Base-by-base conservation (phyloP, 2,113 vertebrate species). In the Percina caprodes region DNA sequence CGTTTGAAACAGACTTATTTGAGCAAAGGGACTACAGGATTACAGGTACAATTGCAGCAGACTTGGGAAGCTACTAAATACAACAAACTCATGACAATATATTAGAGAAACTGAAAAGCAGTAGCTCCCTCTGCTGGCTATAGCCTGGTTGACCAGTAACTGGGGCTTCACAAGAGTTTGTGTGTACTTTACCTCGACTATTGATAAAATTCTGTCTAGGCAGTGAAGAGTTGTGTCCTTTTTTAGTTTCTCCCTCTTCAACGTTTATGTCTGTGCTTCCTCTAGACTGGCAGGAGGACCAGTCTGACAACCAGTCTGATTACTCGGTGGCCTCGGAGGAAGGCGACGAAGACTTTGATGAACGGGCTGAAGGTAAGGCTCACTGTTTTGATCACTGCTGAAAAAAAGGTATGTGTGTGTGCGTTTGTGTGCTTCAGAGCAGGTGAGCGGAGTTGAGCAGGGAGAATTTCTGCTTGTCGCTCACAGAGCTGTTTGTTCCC, bases 241-340 rank as follows among this genome's bases (percentile, higher is more conserved):
- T 77, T 74, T 13, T 62, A 12, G 33, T 26, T 45, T 30, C 8
- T 26, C 39, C 48, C 12, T 18, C 18, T 11, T 73, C 45, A 65
- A 69, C 56, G 24, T 77, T 66, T 80, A 10, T 75, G 56, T 55
- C 30, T 66, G 4, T 87, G 77, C 48, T 87, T 30, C 26, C 4
- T 48, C 67, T 91, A 99, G 98, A 99, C 94, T 99, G 98, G 98
- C 98, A 99, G 94, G 98, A 99, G 92, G 98, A 99, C 93, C 98
- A 99, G 93, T 99, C 98, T 51, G 98, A 99, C 91, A 99, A 99
- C 95, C 97, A 99, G 89, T 99, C 98, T 3, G 98, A 99, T 91
- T 99, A 99, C 86, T 99, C 98, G 0, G 98, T 99, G 95, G 98
- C 97, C 56, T 99, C 98, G 23, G 98, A 99, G 92, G 98, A 99